Evolutionary conservation across 1,140 invertebrate species (phyloP), one percentile per base, ranked within the genome.

Genomic region (Pollicipes pollicipes): DNA sequence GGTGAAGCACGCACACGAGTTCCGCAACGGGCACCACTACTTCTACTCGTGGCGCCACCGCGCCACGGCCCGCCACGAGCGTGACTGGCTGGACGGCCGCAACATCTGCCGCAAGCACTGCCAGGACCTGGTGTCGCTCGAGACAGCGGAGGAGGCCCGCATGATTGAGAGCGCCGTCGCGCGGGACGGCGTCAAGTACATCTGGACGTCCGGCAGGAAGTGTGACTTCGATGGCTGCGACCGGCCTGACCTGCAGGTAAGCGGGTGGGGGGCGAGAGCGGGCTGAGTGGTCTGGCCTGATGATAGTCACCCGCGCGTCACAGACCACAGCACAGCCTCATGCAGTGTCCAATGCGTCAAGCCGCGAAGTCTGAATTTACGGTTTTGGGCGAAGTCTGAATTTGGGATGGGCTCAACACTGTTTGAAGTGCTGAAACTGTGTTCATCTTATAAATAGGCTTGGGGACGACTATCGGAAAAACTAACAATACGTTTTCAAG

Each of bases 11-110:
- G 70, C 75, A 13, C 64, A 73, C 64, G 72, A 69, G 29, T 73
- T 73, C 73, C 37, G 71, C 67, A 72, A 76, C 72, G 78, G 79
- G 0, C 90, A 93, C 77, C 90, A 90, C 30, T 94, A 94, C 80
- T 95, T 94, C 87, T 93, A 93, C 86, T 92, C 90, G 77, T 93
- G 91, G 91, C 89, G 91, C 77, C 91, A 94, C 79, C 83, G 83
- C 29, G 90, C 91, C 0, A 95, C 91, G 26, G 84, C 88, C 74
- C 88, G 83, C 75, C 81, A 93, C 68, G 91, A 93, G 82, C 90
- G 93, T 8, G 91, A 93, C 76, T 95, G 91, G 91, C 80, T 94
- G 27, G 91, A 93, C 76, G 88, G 90, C 0, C 84, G 91, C 73
- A 95, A 95, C 80, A 93, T 94, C 76, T 94, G 91, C 81, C 85